phyloP scores from a whole-genome alignment of 2,888 invertebrate species.

The Xiphydria camelus region DNA sequence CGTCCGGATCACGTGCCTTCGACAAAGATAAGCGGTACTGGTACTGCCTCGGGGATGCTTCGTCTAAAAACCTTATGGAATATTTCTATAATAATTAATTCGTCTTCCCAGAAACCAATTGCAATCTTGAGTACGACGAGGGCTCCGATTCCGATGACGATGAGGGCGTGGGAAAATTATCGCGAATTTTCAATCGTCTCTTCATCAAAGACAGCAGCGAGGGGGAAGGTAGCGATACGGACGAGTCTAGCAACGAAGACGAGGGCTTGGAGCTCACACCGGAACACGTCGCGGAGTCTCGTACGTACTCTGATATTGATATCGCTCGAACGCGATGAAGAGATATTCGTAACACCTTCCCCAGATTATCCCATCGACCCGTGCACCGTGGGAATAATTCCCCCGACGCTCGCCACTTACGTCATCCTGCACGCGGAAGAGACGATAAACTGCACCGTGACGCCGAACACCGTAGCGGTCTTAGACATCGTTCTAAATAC shows the following conservation, averaged over 20 bases:
- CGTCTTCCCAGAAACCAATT: constrained; percentile 42
- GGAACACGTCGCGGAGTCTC: constrained; percentile 38
- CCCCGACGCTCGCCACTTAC: constrained; percentile 63
- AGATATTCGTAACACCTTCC: constrained; percentile 26
- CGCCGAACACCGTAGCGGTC: constrained; percentile 67
- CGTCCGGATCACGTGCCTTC: constrained; percentile 39
- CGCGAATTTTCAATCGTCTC: constrained; percentile 74
- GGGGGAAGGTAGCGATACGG: constrained; percentile 59
- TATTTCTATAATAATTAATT: no score
- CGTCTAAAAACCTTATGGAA: no score
- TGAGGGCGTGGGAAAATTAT: constrained; percentile 70
- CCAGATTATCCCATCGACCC: constrained; percentile 28
- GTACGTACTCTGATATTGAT: constrained; percentile 40
- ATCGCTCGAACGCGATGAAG: background rate
- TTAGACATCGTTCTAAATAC: constrained; percentile 58
- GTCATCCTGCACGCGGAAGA: constrained; percentile 71
- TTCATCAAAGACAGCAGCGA: constrained; percentile 73
- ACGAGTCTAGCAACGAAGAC: constrained; percentile 57
- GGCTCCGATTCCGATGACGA: constrained; percentile 79
- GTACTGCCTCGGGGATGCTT: no score
- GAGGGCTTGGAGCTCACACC: constrained; percentile 45
- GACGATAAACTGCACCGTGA: constrained; percentile 69
- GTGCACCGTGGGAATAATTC: no score
- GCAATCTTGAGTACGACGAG: constrained; percentile 52
- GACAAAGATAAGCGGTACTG: constrained; percentile 38